A percentile compares a stretch with the other conserved stretches of the same genome.
phyloP scores from a whole-genome alignment of 2,113 vertebrate species.

The Panthera uncia region DNA sequence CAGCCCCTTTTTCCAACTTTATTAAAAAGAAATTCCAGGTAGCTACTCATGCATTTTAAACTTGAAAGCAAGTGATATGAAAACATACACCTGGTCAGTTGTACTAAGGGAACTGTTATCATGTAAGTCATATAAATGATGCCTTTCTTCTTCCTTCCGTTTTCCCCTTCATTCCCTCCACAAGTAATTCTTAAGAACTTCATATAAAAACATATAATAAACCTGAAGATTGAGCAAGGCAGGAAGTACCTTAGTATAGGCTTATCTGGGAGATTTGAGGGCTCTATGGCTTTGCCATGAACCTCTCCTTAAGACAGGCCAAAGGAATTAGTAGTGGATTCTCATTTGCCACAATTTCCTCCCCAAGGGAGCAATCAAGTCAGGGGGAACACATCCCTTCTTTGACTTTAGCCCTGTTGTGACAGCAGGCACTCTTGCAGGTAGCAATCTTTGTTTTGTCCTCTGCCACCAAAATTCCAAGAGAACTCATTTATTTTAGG shows the following conservation, averaged over 20 bases:
- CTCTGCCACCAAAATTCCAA: neutral
- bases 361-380: neutral
- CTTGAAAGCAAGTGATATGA: neutral
- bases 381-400: neutral
- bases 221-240: neutral
- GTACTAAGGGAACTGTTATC: neutral
- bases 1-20: neutral
- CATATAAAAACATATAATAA: neutral
- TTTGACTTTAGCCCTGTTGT: neutral
- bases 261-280: neutral
- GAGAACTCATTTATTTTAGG: neutral
- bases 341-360: neutral
- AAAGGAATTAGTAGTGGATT: neutral
- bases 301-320: neutral
- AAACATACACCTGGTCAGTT: neutral
- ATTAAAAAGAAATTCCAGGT: neutral
- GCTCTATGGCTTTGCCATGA: neutral
- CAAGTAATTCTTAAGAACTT: neutral
- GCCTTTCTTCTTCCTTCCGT: neutral
- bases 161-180: neutral
- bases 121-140: neutral
- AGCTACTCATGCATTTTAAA: neutral
- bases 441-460: neutral
- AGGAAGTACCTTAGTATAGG: neutral
- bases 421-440: rapidly evolving